A percentile compares a stretch with the other conserved stretches of the same genome.
Evolutionary conservation across 2,797 vertebrate genomes (phyloP).

Genomic region (Ctenopoma multispine): DNA sequence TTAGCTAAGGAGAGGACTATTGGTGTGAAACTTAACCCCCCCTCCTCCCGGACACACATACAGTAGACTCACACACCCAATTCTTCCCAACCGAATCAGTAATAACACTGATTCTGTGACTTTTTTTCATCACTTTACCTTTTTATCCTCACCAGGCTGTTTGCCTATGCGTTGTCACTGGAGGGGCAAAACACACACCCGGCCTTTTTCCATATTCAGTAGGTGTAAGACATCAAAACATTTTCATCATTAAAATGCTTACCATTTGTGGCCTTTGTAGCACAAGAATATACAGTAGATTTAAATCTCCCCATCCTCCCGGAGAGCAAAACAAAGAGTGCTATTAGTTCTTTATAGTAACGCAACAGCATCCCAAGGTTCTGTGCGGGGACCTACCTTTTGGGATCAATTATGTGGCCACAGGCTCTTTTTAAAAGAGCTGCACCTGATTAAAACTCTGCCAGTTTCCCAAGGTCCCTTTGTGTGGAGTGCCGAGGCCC

Average conservation of each 20-base stretch:
- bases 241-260: slow-evolving; percentile 85
- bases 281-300: slow-evolving; percentile 78
- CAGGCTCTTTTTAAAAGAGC: slow-evolving; percentile 82
- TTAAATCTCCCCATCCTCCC: slow-evolving; percentile 77
- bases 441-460: slow-evolving; percentile 84
- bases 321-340: slow-evolving; percentile 78
- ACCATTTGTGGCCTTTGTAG: slow-evolving; percentile 83
- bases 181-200: slow-evolving; percentile 84
- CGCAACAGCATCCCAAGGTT: slow-evolving; percentile 76
- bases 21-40: slow-evolving; percentile 58
- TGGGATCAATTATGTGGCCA: slow-evolving; percentile 88
- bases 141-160: slow-evolving; percentile 78
- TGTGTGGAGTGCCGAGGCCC: slow-evolving; percentile 79
- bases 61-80: slow-evolving; percentile 14
- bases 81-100: slow-evolving; percentile 79
- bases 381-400: slow-evolving; percentile 82
- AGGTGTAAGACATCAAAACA: slow-evolving; percentile 83
- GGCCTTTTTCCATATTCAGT: slow-evolving; percentile 78
- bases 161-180: slow-evolving; percentile 82
- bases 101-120: slow-evolving; percentile 87
- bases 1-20: slow-evolving; percentile 72
- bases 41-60: slow-evolving; percentile 13
- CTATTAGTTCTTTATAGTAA: slow-evolving; percentile 81
- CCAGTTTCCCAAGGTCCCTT: slow-evolving; percentile 80
- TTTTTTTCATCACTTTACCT: slow-evolving; percentile 79